Percentiles rank a stretch among this genome's conserved stretches.
These are phyloP conservation scores for Fringilla coelebs DNA, from an alignment of 2,797 vertebrate species.

Conservation along the genomic window DNA sequence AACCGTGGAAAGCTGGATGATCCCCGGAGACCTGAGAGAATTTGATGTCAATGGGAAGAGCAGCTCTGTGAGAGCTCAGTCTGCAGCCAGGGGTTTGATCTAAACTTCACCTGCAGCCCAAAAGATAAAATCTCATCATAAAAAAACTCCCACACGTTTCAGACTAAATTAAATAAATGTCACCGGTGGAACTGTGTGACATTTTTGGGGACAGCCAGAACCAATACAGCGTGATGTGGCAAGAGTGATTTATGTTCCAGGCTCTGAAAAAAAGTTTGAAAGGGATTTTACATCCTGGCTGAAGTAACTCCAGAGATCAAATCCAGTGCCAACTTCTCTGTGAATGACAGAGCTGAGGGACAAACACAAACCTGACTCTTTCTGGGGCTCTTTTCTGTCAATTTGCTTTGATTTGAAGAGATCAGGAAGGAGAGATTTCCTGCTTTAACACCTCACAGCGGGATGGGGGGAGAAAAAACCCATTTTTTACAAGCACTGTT, in stretches of 20 bases:
- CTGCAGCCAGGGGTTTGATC: not conserved
- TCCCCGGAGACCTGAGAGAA: not conserved
- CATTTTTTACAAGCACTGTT: not conserved
- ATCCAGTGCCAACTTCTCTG: not conserved
- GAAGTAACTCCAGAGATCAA: not conserved
- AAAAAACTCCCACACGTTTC: rapidly evolving
- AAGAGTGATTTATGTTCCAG: not conserved
- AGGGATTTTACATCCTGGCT: not conserved
- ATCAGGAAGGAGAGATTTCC: not conserved
- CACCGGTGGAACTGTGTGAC: not conserved
- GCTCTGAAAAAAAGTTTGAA: not conserved
- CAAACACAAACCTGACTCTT: not conserved
- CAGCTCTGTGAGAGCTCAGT: not conserved
- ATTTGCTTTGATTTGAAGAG: not conserved
- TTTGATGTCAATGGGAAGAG: rapidly evolving
- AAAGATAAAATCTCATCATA: not conserved
- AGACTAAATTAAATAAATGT: not conserved
- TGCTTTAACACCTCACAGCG: not conserved
- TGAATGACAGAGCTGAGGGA: not conserved
- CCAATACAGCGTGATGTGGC: not conserved
- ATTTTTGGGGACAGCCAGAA: not conserved
- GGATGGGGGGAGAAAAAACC: rapidly evolving
- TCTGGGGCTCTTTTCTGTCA: not conserved
- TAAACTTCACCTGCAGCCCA: not conserved
- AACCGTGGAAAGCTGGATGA: not conserved